Percentiles rank a stretch among this genome's conserved stretches.
These are phyloP conservation scores for Formicarius rufipectus DNA, from an alignment of 2,113 vertebrate species.

Conservation along the genomic window DNA sequence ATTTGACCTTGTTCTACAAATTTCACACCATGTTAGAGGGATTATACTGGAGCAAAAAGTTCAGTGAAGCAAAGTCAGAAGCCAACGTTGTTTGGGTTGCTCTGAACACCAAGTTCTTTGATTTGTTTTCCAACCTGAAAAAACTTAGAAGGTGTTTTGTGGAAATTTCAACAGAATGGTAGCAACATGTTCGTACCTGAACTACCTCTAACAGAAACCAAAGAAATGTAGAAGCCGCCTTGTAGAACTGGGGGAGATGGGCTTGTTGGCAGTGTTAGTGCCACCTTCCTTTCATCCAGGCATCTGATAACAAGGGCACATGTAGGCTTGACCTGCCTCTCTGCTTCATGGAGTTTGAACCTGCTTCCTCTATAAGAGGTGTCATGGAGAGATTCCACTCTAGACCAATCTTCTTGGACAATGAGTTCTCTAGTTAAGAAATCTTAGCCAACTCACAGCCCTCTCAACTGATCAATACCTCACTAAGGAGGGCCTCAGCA, in stretches of 20 bases:
- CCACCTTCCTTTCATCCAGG: background rate
- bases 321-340: too few species aligned
- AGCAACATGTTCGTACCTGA: background rate
- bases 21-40: background rate
- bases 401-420: background rate
- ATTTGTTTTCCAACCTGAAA: background rate
- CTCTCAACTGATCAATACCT: background rate
- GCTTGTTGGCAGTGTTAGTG: background rate
- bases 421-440: background rate
- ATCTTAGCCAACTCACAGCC: background rate
- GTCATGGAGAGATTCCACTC: background rate
- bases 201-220: background rate
- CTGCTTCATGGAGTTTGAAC: background rate
- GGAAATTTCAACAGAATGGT: background rate
- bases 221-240: background rate
- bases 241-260: background rate
- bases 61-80: background rate
- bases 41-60: background rate
- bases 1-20: background rate
- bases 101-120: accelerated
- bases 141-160: background rate
- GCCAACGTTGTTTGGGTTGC: accelerated
- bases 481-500: background rate
- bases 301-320: background rate
- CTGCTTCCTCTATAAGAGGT: background rate